These are phyloP conservation scores for Anguilla anguilla DNA, from an alignment of 2,797 vertebrate species.

Conservation along the genomic window DNA sequence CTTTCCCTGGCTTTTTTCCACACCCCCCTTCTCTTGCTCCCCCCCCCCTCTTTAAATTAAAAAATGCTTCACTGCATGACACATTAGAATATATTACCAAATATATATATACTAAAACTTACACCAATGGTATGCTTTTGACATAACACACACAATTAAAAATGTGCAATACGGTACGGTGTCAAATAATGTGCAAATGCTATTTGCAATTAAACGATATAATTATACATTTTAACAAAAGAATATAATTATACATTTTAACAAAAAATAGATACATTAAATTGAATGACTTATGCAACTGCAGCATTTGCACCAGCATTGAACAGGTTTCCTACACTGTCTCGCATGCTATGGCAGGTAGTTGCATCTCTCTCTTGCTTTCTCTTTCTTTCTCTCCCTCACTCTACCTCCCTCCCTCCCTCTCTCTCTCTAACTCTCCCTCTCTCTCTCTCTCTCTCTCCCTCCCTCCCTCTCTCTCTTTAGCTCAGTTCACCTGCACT, in stretches of 20 bases:
- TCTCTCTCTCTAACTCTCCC: no score
- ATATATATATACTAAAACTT: background rate
- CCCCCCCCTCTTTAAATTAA: conserved; percentile 58
- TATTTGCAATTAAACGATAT: background rate
- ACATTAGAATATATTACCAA: background rate
- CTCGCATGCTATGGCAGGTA: background rate
- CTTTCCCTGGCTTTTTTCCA: conserved; percentile 48
- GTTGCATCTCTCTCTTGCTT: background rate
- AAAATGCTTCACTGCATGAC: background rate
- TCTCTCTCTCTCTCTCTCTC: background rate
- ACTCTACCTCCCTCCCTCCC: no score
- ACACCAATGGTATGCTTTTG: background rate
- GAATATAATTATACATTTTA: no score
- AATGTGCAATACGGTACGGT: background rate
- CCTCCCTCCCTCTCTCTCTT: background rate
- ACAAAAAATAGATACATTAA: background rate
- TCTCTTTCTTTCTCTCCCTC: conserved; percentile 4
- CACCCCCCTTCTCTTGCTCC: conserved; percentile 40
- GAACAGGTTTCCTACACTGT: background rate
- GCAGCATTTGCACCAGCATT: background rate
- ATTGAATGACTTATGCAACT: background rate
- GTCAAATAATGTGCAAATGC: background rate
- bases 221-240: background rate
- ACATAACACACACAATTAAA: background rate
- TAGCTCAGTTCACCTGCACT: background rate